Percentiles rank a stretch among this genome's conserved stretches.
These are phyloP conservation scores for Toxonevra muliebris DNA, from an alignment of 2,888 invertebrate genomes.

Conservation along the genomic window DNA sequence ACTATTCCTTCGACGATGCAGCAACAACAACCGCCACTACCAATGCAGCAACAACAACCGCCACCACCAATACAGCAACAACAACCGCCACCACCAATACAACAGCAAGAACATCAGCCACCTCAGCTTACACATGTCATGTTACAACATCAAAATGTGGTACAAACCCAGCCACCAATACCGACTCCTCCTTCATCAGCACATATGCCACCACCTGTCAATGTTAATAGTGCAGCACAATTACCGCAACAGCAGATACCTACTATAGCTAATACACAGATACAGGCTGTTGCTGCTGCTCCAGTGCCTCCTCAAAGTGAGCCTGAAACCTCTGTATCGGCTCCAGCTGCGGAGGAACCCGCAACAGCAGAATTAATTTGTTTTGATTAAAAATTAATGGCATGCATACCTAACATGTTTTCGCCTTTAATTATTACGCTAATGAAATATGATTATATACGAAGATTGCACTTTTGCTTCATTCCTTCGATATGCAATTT, in stretches of 20 bases:
- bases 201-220: slow-evolving; percentile 36
- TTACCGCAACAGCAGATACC: slow-evolving; percentile 43
- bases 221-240: slow-evolving; percentile 29
- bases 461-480: neutral
- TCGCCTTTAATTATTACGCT: neutral
- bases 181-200: slow-evolving; percentile 36
- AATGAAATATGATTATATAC: neutral
- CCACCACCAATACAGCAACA: slow-evolving; percentile 25
- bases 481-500: neutral
- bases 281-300: slow-evolving; percentile 55
- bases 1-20: neutral
- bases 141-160: slow-evolving; percentile 46
- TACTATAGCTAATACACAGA: slow-evolving; percentile 42
- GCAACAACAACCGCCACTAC: slow-evolving; percentile 25
- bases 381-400: slow-evolving; percentile 72
- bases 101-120: slow-evolving; percentile 36
- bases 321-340: slow-evolving; percentile 56
- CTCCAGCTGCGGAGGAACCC: slow-evolving; percentile 63
- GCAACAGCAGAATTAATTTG: slow-evolving; percentile 83
- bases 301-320: slow-evolving; percentile 58
- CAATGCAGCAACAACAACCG: slow-evolving; percentile 20
- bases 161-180: slow-evolving; percentile 45
- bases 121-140: slow-evolving; percentile 46
- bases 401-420: neutral
- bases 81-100: slow-evolving; percentile 31